Percentiles rank a stretch among this genome's conserved stretches.
phyloP scores from a whole-genome alignment of 1,140 invertebrate genomes.

The Cyrtorhinus lividipennis region DNA sequence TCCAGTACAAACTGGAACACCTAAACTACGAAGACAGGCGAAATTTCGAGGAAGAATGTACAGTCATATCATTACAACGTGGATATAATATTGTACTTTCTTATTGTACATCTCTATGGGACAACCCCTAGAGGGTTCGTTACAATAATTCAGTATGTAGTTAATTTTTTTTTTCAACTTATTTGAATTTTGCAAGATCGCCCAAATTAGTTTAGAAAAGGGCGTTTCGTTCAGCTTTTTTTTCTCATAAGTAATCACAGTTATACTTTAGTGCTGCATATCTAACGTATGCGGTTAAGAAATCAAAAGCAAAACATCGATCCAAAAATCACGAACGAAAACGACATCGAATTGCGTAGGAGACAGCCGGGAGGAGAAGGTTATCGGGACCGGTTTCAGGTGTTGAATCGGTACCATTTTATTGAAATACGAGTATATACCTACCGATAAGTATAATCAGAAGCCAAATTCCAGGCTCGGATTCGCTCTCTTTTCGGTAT shows the following conservation, averaged over 20 bases:
- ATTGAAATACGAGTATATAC: too few relatives aligned
- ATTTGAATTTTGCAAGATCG: too few relatives aligned
- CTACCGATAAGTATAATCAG: too few relatives aligned
- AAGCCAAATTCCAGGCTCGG: too few relatives aligned
- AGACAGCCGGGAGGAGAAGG: too few relatives aligned
- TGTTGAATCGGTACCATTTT: too few relatives aligned
- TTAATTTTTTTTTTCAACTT: conserved; percentile 5
- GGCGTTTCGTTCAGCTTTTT: neutral
- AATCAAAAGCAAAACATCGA: conserved; percentile 12
- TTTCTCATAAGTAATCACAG: conserved; percentile 17
- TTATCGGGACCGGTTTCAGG: too few relatives aligned
- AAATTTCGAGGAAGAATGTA: conserved; percentile 1
- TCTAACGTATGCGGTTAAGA: conserved; percentile 17
- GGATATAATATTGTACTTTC: neutral
- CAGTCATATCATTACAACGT: neutral
- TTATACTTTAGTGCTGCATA: conserved; percentile 21
- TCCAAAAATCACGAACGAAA: neutral
- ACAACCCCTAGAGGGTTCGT: conserved; percentile 5
- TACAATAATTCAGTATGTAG: neutral
- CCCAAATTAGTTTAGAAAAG: neutral
- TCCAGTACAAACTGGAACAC: too few relatives aligned
- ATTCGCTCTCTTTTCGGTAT: too few relatives aligned
- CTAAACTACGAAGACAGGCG: too few relatives aligned
- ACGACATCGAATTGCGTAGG: neutral
- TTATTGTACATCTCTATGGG: neutral